Evolutionary conservation across 2,797 vertebrate species (phyloP).

Genomic region (Catostomus latipinnis): DNA sequence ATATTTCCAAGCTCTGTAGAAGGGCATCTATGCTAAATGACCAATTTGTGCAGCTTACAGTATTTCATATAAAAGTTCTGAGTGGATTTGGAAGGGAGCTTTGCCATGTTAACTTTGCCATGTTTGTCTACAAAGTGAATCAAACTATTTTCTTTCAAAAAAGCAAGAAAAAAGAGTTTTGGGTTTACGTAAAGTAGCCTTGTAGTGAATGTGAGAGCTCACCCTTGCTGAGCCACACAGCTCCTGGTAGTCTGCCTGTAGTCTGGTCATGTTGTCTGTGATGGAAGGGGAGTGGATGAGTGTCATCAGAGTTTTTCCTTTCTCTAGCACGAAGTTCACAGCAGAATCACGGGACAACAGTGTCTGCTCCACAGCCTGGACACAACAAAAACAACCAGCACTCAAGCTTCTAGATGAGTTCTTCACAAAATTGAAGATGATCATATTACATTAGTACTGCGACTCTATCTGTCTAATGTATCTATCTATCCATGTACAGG

Average conservation of each 20-base stretch:
- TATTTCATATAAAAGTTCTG: background rate
- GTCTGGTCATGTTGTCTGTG: constrained; percentile 83
- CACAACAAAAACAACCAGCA: background rate
- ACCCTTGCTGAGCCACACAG: constrained; percentile 84
- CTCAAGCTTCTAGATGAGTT: too few relatives aligned
- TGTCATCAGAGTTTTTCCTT: constrained; percentile 84
- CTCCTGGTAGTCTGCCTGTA: constrained; percentile 86
- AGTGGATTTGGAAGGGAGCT: background rate
- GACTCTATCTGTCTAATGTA: too few relatives aligned
- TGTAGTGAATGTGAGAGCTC: constrained; percentile 43
- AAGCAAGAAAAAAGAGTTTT: background rate
- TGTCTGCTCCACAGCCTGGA: constrained; percentile 87
- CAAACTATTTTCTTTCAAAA: background rate
- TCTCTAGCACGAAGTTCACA: constrained; percentile 89
- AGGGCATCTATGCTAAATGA: background rate
- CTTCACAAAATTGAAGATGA: too few relatives aligned
- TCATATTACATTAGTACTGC: too few relatives aligned
- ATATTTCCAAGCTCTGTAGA: background rate
- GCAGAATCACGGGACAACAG: constrained; percentile 90
- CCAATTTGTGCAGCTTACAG: background rate
- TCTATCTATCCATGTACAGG: too few relatives aligned
- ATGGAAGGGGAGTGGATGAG: constrained; percentile 83
- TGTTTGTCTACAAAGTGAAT: background rate
- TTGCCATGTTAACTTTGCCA: background rate
- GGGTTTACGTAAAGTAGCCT: background rate